Evolutionary conservation across 1,140 invertebrate genomes (phyloP).

Genomic region (Adoxophyes honmai): DNA sequence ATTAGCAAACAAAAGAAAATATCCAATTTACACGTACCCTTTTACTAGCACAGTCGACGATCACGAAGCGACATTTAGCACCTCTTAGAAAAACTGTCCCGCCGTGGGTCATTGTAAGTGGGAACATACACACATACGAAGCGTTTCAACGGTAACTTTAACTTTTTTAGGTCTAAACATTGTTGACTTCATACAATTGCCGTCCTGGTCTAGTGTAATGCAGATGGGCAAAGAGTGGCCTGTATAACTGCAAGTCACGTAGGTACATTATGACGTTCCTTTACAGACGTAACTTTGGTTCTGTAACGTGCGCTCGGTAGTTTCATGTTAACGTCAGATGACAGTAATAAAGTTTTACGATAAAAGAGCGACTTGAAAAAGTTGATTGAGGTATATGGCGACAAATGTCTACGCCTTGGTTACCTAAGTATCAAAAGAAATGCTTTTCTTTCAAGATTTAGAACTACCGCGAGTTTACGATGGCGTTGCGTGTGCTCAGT

Average conservation of each 20-base stretch:
- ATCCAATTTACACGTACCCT: conserved; percentile 51
- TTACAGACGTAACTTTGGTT: background rate
- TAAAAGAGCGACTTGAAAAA: no score
- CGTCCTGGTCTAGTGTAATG: no score
- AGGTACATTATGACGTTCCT: no score
- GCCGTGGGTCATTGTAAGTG: conserved; percentile 14
- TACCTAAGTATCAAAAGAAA: no score
- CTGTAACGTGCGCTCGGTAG: background rate
- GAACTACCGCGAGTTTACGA: conserved; percentile 14
- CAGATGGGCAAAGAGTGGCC: no score
- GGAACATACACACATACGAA: background rate
- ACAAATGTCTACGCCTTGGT: no score
- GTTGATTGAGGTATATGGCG: no score
- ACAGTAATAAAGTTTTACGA: no score
- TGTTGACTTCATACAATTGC: background rate
- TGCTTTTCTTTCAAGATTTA: background rate
- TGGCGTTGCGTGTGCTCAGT: conserved; percentile 24
- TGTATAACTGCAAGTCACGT: no score
- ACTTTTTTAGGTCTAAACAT: background rate
- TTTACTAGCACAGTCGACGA: conserved; percentile 49
- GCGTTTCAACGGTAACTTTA: conserved; percentile 2
- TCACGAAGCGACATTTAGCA: conserved; percentile 64
- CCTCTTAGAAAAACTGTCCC: conserved; percentile 40
- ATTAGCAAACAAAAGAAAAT: conserved; percentile 41
- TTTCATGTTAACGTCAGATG: no score